A percentile compares a stretch with the other conserved stretches of the same genome.
phyloP scores from a whole-genome alignment of 2,888 invertebrate species.

The Caprella mutica region DNA sequence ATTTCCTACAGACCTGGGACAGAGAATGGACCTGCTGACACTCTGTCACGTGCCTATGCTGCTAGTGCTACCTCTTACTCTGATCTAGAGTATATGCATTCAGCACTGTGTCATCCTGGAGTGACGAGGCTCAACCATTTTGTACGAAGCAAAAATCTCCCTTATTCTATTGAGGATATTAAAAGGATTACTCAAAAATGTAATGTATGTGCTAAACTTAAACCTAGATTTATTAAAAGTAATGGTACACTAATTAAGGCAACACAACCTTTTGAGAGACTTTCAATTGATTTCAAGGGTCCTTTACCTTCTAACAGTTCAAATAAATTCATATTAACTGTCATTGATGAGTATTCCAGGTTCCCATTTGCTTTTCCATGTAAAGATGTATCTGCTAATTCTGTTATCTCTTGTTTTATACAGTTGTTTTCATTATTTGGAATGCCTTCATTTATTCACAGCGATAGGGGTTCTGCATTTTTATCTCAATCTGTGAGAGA shows the following conservation, averaged over 20 bases:
- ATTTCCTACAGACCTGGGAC: constrained; percentile 9
- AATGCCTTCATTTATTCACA: constrained; percentile 8
- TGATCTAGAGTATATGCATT: constrained; percentile 3
- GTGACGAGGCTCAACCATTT: constrained; percentile 11
- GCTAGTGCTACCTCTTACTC: neutral
- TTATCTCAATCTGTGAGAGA: neutral
- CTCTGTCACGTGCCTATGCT: neutral
- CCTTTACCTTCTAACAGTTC: neutral
- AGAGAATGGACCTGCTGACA: constrained; percentile 9
- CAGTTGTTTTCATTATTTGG: constrained; percentile 14
- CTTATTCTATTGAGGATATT: constrained; percentile 9
- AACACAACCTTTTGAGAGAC: constrained; percentile 8
- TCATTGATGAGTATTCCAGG: constrained; percentile 11
- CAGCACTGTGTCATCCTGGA: constrained; percentile 18
- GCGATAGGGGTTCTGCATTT: constrained; percentile 4
- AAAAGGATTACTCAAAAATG: too few species aligned
- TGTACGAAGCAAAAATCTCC: constrained; percentile 10
- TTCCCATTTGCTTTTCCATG: constrained; percentile 16
- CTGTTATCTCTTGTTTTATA: constrained; percentile 7
- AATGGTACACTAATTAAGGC: neutral
- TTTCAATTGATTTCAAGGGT: constrained; percentile 2
- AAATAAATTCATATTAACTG: constrained; percentile 8
- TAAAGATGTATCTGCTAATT: neutral
- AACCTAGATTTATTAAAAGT: neutral
- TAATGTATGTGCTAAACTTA: too few species aligned